Evolutionary conservation across 2,888 invertebrate species (phyloP).

Genomic region (Apotomis betuletana): DNA sequence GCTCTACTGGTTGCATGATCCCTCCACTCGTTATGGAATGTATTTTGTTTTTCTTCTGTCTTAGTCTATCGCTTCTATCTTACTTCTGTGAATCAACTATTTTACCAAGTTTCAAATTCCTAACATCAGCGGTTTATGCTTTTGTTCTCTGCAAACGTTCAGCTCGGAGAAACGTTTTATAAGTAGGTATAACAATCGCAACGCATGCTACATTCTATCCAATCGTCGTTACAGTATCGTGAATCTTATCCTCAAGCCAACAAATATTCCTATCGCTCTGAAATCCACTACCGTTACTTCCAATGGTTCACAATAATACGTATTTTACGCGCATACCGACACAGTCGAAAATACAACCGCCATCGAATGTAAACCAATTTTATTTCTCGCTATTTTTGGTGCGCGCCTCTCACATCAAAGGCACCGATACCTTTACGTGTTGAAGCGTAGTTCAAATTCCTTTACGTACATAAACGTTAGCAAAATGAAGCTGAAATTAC

Average conservation of each 20-base stretch:
- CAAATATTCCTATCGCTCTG: constrained; percentile 21
- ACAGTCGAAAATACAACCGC: constrained; percentile 38
- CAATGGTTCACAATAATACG: constrained; percentile 34
- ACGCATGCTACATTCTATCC: background rate
- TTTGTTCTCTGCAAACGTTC: too few relatives aligned
- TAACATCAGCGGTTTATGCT: too few relatives aligned
- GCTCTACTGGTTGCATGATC: too few relatives aligned
- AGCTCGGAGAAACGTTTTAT: too few relatives aligned
- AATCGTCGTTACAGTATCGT: background rate
- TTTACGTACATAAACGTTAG: constrained; percentile 64
- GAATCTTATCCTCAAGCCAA: constrained; percentile 17
- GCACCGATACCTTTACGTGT: constrained; percentile 66
- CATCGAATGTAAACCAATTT: constrained; percentile 32
- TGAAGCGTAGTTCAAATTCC: constrained; percentile 75
- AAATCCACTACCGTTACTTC: constrained; percentile 29
- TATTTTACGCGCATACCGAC: constrained; percentile 36
- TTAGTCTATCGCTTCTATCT: too few relatives aligned
- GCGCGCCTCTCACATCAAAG: constrained; percentile 65
- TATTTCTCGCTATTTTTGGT: constrained; percentile 35
- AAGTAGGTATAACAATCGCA: background rate
- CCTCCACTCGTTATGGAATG: too few relatives aligned
- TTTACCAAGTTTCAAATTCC: too few relatives aligned
- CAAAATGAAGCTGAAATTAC: constrained; percentile 73
- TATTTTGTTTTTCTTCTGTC: too few relatives aligned
- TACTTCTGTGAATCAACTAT: too few relatives aligned